Evolutionary conservation across 2,113 vertebrate genomes (phyloP), one percentile per base, ranked within the genome.

Genomic region (Pseudorectes ferrugineus): DNA sequence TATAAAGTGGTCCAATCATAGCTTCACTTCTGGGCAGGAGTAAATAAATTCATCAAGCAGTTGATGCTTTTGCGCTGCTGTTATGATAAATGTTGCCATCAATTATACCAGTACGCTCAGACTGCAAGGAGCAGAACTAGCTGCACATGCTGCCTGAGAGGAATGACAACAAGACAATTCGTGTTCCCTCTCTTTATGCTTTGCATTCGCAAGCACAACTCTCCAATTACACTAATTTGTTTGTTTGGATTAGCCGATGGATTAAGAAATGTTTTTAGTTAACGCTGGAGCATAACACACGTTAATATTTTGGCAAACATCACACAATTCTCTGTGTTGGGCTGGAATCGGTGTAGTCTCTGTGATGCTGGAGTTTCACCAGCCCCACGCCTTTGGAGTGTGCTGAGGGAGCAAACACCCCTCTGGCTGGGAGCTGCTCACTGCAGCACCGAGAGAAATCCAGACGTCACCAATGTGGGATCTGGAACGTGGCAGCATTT

Each of bases 21-120:
- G 78, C 85, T 90, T 96, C 93, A 93, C 74, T 96, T 96, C 93
- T 86, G 91, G 93, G 81, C 92, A 94, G 92, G 75, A 92, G 93
- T 94, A 96, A 97, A 97, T 95, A 96, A 96, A 96, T 97, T 95
- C 94, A 95, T 96, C 95, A 95, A 73, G 94, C 85, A 70, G 92
- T 63, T 95, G 96, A 96, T 94, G 94, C 74, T 93, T 96, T 93
- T 91, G 79, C 2, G 2, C 95, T 89, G 94, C 85, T 93, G 95
- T 96, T 95, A 95, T 92, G 94, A 97, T 96, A 86, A 97, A 96
- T 92, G 92, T 89, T 96, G 80, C 94, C 85, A 95, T 96, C 94
- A 94, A 94, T 96, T 95, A 96, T 43, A 89, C 49, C 88, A 57
- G 85, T 52, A 54, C 49, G 88, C 88, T 95, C 92, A 91, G 94